phyloP scores from a whole-genome alignment of 2,888 invertebrate species.

The Oligia fasciuncula region DNA sequence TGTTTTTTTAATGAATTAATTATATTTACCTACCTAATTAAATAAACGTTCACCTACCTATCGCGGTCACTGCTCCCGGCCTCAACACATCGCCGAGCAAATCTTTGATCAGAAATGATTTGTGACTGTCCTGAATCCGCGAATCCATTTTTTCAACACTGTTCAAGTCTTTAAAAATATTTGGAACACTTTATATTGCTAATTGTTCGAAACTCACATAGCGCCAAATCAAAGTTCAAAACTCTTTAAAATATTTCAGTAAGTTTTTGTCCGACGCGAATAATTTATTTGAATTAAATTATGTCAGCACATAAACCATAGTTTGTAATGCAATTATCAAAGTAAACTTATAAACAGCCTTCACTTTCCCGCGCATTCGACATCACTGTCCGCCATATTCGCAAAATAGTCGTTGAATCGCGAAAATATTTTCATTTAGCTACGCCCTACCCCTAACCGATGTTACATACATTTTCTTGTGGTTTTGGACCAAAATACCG shows the following conservation, averaged over 20 bases:
- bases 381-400: conserved; percentile 86
- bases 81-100: conserved; percentile 94
- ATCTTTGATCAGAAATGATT: conserved; percentile 96
- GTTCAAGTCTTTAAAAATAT: not conserved
- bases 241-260: not conserved
- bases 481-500: conserved; percentile 89
- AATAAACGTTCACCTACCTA: conserved; percentile 48
- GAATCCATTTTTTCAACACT: conserved; percentile 69
- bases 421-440: conserved; percentile 88
- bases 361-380: conserved; percentile 85
- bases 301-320: not conserved
- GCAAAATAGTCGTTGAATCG: conserved; percentile 83
- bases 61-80: conserved; percentile 72
- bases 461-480: conserved; percentile 89
- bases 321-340: conserved; percentile 11
- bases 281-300: not conserved
- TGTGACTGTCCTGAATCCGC: conserved; percentile 91
- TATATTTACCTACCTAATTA: too few species aligned
- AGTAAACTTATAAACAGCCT: conserved; percentile 65
- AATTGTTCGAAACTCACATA: conserved; percentile 20
- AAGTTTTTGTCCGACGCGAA: not conserved
- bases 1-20: not conserved
- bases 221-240: not conserved
- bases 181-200: not conserved
- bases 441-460: conserved; percentile 88